Evolutionary conservation across 2,888 invertebrate genomes (phyloP).

Genomic region (Subacronicta megacephala): DNA sequence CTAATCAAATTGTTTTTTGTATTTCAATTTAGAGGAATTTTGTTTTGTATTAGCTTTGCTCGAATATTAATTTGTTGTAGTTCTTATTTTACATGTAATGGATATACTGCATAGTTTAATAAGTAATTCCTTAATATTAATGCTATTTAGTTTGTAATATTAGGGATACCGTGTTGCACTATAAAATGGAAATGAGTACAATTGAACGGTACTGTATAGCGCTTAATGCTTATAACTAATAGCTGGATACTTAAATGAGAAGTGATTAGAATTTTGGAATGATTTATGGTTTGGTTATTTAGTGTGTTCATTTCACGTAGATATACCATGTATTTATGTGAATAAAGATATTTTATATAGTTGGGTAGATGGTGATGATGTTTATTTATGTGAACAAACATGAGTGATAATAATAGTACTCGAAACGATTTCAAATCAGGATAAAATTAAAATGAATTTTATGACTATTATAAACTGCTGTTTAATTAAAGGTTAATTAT

Average conservation of each 20-base stretch:
- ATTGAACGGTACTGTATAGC: conserved; percentile 15
- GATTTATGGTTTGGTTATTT: conserved; percentile 10
- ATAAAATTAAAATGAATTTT: too few species aligned
- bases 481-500: too few species aligned
- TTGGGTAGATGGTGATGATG: too few species aligned
- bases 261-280: conserved; percentile 26
- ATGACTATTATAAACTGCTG: too few species aligned
- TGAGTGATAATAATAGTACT: too few species aligned
- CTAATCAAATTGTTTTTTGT: conserved; percentile 46
- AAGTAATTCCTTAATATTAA: too few species aligned
- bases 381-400: too few species aligned
- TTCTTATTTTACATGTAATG: conserved; percentile 10
- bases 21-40: conserved; percentile 42
- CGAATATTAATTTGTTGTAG: conserved; percentile 20
- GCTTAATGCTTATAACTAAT: conserved; percentile 30
- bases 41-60: conserved; percentile 27
- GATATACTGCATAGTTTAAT: conserved; percentile 36
- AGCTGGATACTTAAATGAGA: conserved; percentile 20
- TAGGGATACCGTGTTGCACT: conserved; percentile 9
- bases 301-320: conserved; percentile 17
- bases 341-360: too few species aligned
- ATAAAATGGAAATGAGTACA: conserved; percentile 24
- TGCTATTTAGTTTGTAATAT: too few species aligned
- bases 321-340: conserved; percentile 14
- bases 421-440: too few species aligned